Evolutionary conservation across 2,113 vertebrate genomes (phyloP).

Genomic region (Triplophysa dalaica): DNA sequence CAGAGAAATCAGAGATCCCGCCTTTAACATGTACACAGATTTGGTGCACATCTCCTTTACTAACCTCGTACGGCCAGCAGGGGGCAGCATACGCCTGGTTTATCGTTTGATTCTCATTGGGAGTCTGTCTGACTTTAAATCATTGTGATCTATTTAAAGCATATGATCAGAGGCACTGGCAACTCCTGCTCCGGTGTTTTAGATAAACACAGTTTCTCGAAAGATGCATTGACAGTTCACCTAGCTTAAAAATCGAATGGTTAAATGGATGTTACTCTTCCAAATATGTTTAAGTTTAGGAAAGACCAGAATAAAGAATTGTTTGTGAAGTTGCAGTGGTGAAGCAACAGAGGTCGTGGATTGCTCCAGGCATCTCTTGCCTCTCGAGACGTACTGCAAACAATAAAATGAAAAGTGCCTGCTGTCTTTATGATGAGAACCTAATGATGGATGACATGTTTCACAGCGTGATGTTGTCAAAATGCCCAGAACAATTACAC

Average conservation of each 20-base stretch:
- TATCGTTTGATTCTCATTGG: background rate
- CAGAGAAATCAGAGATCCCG: too few species aligned
- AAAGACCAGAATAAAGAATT: too few species aligned
- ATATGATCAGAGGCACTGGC: too few species aligned
- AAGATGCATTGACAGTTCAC: too few species aligned
- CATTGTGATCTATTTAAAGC: too few species aligned
- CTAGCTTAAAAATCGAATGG: too few species aligned
- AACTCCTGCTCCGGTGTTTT: too few species aligned
- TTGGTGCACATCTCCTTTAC: background rate
- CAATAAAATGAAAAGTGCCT: slow-evolving; percentile 22
- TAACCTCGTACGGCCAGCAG: background rate
- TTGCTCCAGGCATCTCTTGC: background rate
- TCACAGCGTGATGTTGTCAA: slow-evolving; percentile 18
- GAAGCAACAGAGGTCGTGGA: background rate
- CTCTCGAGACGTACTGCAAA: slow-evolving; percentile 6
- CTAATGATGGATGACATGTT: slow-evolving; percentile 25
- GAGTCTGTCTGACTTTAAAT: background rate
- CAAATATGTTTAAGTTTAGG: too few species aligned
- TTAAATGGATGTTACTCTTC: too few species aligned
- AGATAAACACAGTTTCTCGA: too few species aligned
- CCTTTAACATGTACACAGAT: background rate
- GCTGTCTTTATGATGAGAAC: slow-evolving; percentile 39
- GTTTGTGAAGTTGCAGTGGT: background rate
- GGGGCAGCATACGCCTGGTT: background rate
- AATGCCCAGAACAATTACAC: slow-evolving; percentile 18